A percentile compares a stretch with the other conserved stretches of the same genome.
These are phyloP conservation scores for Trachelus tabidus DNA, from an alignment of 2,888 invertebrate genomes.

Conservation along the genomic window DNA sequence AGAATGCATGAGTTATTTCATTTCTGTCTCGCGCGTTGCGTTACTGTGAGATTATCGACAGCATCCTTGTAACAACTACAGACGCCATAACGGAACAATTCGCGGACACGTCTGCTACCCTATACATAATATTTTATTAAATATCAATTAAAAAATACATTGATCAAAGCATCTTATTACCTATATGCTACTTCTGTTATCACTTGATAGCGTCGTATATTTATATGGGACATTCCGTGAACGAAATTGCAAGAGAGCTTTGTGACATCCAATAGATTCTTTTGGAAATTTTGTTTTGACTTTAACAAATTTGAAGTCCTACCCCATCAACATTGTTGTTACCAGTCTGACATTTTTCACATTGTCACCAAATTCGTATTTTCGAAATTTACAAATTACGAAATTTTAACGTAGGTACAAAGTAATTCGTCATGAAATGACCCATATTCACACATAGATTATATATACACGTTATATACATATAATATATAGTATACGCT, in stretches of 20 bases:
- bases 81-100: constrained; percentile 1
- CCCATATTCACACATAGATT: constrained; percentile 1
- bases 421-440: not conserved
- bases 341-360: not conserved
- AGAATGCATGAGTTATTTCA: not conserved
- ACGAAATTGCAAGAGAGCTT: not conserved
- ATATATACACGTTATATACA: not conserved
- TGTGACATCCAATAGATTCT: not conserved
- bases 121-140: constrained; percentile 11
- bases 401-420: not conserved
- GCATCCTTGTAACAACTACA: not conserved
- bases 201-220: constrained; percentile 2
- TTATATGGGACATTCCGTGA: not conserved
- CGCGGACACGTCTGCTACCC: not conserved
- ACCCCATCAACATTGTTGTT: not conserved
- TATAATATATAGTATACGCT: constrained; percentile 1
- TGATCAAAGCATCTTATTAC: constrained; percentile 9
- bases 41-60: not conserved
- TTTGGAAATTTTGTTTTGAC: too few species aligned
- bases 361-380: not conserved
- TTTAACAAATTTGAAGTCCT: not conserved
- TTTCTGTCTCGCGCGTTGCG: not conserved
- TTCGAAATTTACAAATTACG: not conserved
- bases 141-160: constrained; percentile 12
- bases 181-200: constrained; percentile 3